Evolutionary conservation across 2,888 invertebrate genomes (phyloP).

Genomic region (Electrophaes corylata): DNA sequence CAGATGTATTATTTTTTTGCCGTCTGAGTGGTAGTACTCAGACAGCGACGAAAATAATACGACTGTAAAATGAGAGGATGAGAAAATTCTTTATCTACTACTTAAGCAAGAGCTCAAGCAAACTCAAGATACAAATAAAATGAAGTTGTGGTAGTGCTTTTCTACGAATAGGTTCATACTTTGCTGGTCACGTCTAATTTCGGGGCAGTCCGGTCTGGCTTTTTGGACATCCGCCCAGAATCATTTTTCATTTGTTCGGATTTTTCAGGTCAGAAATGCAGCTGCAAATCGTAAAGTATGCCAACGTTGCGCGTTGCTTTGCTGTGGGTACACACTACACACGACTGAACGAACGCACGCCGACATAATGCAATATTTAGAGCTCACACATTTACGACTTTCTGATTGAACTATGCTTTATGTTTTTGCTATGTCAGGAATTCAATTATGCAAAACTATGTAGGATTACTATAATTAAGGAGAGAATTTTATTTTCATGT

Average conservation of each 20-base stretch:
- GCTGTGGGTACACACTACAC: conserved; percentile 3
- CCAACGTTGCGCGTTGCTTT: conserved; percentile 3
- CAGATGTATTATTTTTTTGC: too few species aligned
- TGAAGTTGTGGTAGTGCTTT: not conserved
- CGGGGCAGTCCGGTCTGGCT: not conserved
- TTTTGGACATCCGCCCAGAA: conserved; percentile 2
- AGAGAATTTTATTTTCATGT: too few species aligned
- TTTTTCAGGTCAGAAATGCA: conserved; percentile 1
- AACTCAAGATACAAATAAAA: not conserved
- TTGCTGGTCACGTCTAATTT: conserved; percentile 1
- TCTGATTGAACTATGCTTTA: not conserved
- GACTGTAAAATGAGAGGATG: not conserved
- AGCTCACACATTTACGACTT: not conserved
- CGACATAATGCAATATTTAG: not conserved
- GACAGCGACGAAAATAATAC: too few species aligned
- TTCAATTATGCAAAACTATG: not conserved
- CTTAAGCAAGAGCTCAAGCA: not conserved
- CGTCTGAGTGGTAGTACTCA: too few species aligned
- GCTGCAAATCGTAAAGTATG: conserved; percentile 1
- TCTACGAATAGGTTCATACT: not conserved
- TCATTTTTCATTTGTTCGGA: conserved; percentile 2
- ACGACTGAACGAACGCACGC: not conserved
- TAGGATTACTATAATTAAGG: too few species aligned
- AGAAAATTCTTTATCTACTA: not conserved
- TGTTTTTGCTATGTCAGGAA: not conserved